These are phyloP conservation scores for Aspiorhynchus laticeps DNA, from an alignment of 2,113 vertebrate genomes.

Conservation along the genomic window DNA sequence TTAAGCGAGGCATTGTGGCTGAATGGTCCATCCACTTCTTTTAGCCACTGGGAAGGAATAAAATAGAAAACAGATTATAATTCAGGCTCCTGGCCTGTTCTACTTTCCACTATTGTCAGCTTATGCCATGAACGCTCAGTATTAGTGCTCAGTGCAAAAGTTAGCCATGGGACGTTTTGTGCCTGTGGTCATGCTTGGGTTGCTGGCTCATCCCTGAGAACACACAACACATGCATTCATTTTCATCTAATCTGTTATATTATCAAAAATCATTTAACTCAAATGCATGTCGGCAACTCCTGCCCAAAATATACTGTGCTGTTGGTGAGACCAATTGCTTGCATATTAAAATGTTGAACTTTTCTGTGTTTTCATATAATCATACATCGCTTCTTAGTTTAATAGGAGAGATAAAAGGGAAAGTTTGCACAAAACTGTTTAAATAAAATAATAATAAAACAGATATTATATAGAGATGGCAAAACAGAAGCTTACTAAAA, in stretches of 20 bases:
- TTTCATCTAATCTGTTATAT: neutral
- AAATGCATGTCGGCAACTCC: neutral
- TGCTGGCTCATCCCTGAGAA: neutral
- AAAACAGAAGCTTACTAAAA: too few species aligned
- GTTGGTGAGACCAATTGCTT: neutral
- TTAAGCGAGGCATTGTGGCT: neutral
- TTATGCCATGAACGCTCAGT: neutral
- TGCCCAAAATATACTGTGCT: neutral
- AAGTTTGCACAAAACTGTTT: neutral
- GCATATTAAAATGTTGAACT: neutral
- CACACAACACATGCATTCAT: neutral
- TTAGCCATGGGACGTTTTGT: neutral
- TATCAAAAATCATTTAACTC: slow-evolving; percentile 3
- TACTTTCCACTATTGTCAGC: neutral
- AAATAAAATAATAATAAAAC: neutral
- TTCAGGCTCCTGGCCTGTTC: slow-evolving; percentile 8
- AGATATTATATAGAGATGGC: neutral
- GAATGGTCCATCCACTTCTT: slow-evolving; percentile 7
- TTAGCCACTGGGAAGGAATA: slow-evolving; percentile 12
- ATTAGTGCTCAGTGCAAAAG: neutral
- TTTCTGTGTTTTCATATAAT: neutral
- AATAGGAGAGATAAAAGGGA: neutral
- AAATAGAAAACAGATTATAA: slow-evolving; percentile 23
- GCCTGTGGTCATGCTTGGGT: slow-evolving; percentile 11
- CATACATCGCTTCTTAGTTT: neutral